Percentiles rank a stretch among this genome's conserved stretches.
These are phyloP conservation scores for Tetropium fuscum DNA, from an alignment of 2,888 invertebrate species.

Conservation along the genomic window DNA sequence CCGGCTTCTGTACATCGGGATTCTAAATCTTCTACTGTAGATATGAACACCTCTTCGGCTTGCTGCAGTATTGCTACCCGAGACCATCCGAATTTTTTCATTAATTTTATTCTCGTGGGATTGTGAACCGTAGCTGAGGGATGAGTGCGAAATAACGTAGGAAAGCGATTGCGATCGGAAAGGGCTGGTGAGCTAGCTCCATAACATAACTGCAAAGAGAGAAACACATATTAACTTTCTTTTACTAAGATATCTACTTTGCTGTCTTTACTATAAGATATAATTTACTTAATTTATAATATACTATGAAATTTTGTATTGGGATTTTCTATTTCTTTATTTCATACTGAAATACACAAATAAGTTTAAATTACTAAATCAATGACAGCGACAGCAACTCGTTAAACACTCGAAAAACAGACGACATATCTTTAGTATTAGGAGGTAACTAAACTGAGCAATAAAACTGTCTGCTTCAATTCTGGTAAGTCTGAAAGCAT, in stretches of 20 bases:
- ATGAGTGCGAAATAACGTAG: slow-evolving; percentile 98
- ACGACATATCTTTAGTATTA: too few relatives aligned
- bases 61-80: slow-evolving; percentile 97
- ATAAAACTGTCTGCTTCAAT: too few relatives aligned
- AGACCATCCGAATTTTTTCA: slow-evolving; percentile 98
- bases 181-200: slow-evolving; percentile 98
- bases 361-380: too few relatives aligned
- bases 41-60: slow-evolving; percentile 90
- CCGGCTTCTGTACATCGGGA: slow-evolving; percentile 90
- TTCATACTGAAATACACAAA: too few relatives aligned
- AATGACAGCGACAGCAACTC: too few relatives aligned
- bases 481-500: too few relatives aligned
- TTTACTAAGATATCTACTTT: background rate
- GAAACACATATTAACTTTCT: slow-evolving; percentile 23
- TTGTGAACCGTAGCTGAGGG: slow-evolving; percentile 99
- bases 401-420: too few relatives aligned
- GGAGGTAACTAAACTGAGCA: too few relatives aligned
- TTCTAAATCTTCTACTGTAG: slow-evolving; percentile 98
- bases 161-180: slow-evolving; percentile 96
- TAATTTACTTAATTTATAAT: too few relatives aligned
- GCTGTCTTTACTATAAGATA: background rate
- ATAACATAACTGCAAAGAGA: slow-evolving; percentile 87
- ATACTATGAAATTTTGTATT: too few relatives aligned
- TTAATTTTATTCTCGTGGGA: slow-evolving; percentile 95
- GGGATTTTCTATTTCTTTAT: background rate